Evolutionary conservation across 2,113 vertebrate species (phyloP).

Genomic region (Mionectes macconnelli): DNA sequence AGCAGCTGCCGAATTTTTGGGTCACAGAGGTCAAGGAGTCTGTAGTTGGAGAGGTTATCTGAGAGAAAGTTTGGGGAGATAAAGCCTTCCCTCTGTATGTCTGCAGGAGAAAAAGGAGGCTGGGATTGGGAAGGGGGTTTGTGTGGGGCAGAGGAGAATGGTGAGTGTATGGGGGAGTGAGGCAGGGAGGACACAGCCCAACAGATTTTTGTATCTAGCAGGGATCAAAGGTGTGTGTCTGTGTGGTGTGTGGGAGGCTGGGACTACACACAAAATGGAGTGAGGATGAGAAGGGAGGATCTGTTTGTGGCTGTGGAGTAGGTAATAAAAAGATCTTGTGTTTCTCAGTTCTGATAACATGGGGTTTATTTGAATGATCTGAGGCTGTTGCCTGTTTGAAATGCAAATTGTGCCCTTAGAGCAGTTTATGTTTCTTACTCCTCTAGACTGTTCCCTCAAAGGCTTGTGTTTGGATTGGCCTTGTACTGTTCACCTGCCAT

Average conservation of each 20-base stretch:
- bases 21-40: not conserved
- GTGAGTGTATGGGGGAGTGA: not conserved
- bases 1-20: not conserved
- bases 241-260: conserved; percentile 10
- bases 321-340: conserved; percentile 19
- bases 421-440: conserved; percentile 22
- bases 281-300: conserved; percentile 24
- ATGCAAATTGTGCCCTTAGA: conserved; percentile 56
- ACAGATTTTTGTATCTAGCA: not conserved
- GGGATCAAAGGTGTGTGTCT: conserved; percentile 39
- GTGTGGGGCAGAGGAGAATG: not conserved
- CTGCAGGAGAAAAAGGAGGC: not conserved
- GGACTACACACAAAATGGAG: not conserved
- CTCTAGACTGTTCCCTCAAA: conserved; percentile 22
- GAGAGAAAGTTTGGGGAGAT: not conserved
- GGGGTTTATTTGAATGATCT: conserved; percentile 40
- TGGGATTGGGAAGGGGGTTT: not conserved
- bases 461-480: not conserved
- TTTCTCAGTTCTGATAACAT: conserved; percentile 29
- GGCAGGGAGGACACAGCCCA: not conserved
- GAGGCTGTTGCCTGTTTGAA: conserved; percentile 58
- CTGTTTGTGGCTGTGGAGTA: conserved; percentile 12
- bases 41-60: not conserved
- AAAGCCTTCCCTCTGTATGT: accelerated
- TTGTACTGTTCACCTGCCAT: not conserved